Conservation (phyloP, 2,888 invertebrate species). For the Drosophila monieri region DNA sequence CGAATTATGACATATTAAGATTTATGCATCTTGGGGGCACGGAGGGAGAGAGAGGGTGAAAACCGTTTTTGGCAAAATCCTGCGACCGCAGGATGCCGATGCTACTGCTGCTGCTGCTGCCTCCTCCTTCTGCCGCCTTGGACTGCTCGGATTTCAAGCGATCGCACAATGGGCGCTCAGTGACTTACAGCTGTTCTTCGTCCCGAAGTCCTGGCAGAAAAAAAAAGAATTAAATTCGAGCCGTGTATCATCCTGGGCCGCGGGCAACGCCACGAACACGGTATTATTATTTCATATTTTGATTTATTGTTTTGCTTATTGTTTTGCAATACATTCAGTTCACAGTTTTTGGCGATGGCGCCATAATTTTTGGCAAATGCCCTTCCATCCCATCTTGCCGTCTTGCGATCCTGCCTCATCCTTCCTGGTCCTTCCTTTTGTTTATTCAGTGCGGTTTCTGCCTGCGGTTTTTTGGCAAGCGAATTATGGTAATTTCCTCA, state of each 20-base stretch:
- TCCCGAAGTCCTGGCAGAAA: not conserved
- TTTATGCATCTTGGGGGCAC: slow-evolving; percentile 48
- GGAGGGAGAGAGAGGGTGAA: slow-evolving; percentile 2
- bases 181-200: slow-evolving; percentile 50
- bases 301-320: slow-evolving; percentile 77
- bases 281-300: slow-evolving; percentile 77
- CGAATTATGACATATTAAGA: slow-evolving; percentile 79
- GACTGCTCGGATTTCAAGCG: slow-evolving; percentile 41
- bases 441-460: slow-evolving; percentile 18
- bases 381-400: slow-evolving; percentile 2
- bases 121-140: slow-evolving; percentile 2
- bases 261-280: slow-evolving; percentile 15
- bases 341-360: slow-evolving; percentile 28
- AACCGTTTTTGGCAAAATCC: slow-evolving; percentile 31
- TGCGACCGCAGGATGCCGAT: slow-evolving; percentile 2
- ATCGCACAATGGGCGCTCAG: slow-evolving; percentile 44
- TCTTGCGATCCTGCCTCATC: slow-evolving; percentile 12
- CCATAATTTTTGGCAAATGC: slow-evolving; percentile 34
- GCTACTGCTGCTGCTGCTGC: not conserved
- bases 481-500: slow-evolving; percentile 34
- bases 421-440: slow-evolving; percentile 16
- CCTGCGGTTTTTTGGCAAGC: slow-evolving; percentile 23
- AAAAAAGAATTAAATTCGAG: slow-evolving; percentile 14
- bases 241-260: slow-evolving; percentile 34
- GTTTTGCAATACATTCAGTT: slow-evolving; percentile 66